Base-by-base conservation (phyloP, 2,113 vertebrate species). In the Cyanoderma ruficeps region DNA sequence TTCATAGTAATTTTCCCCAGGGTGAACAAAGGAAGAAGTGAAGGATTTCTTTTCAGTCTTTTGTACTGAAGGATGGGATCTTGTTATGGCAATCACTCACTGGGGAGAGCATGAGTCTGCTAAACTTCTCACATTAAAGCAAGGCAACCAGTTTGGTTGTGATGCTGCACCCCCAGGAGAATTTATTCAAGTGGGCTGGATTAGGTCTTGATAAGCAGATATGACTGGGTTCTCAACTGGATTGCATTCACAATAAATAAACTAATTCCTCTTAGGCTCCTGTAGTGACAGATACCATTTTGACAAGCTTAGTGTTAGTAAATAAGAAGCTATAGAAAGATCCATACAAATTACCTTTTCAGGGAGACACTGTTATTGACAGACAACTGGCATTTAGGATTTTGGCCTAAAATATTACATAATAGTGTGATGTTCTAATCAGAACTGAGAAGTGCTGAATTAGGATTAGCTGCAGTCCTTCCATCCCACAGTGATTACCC, bases 401-500 rank as follows among this genome's bases (percentile, higher is more conserved):
- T 90, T 88, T 88, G 37, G 15, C 46, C 44, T 86, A 31, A 15
- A 75, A 75, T 80, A 72, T 37, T 80, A n/a, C 77, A 87, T 72
- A 63, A 64, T 21, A 75, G 37, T 23, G 42, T 44, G 27, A 14
- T 83, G 52, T 13, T 93, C 23, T 83, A 76, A 90, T 44, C 31
- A 39, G 6, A 81, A 89, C 83, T 52, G 41, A 72, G 65, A 78
- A 57, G 15, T 47, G 21, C 68, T 67, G 82, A 76, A 81, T 83
- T 71, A 64, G 41, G 76, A 88, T 90, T 88, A 94, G 28, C 37
- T 93, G 77, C 46, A 95, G 77, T 85, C 68, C 75, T 83, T 71
- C 89, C 25, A 63, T 75, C 56, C 50, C 60, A 4, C 28, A 31
- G 57, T 9, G 33, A 57, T 74, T 78, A 17, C 6, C 52, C 37